These are phyloP conservation scores for Drosophila navojoa DNA, from an alignment of 1,140 invertebrate genomes.

Conservation along the genomic window DNA sequence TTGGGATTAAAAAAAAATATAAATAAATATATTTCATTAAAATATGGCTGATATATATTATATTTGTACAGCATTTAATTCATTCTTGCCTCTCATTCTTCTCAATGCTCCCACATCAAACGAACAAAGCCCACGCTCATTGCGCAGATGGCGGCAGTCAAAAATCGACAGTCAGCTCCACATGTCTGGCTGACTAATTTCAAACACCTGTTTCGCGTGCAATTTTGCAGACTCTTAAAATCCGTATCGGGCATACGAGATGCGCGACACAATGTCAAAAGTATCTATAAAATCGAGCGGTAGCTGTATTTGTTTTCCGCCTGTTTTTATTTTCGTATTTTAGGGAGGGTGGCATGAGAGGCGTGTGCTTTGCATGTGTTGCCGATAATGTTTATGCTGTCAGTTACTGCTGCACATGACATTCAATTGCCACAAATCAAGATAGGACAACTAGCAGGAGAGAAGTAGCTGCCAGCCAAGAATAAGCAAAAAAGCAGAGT, in stretches of 20 bases:
- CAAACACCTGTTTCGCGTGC: conserved; percentile 44
- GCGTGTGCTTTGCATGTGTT: conserved; percentile 41
- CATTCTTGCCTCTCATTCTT: not conserved
- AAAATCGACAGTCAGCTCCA: not conserved
- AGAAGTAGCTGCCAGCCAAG: conserved; percentile 6
- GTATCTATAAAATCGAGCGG: conserved; percentile 36
- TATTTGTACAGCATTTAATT: too few species aligned
- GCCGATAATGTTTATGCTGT: conserved; percentile 62
- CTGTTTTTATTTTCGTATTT: too few species aligned
- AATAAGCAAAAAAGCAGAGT: conserved; percentile 8
- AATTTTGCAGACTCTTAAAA: conserved; percentile 23
- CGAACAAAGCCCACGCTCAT: not conserved
- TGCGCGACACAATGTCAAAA: conserved; percentile 49
- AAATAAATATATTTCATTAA: too few species aligned
- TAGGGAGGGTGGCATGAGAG: not conserved
- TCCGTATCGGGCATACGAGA: conserved; percentile 13
- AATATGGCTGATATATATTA: too few species aligned
- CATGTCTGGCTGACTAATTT: conserved; percentile 35
- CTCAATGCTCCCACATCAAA: too few species aligned
- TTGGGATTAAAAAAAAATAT: too few species aligned
- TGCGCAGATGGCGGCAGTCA: too few species aligned
- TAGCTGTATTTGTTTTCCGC: too few species aligned
- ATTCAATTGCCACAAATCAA: conserved; percentile 65
- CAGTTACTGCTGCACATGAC: conserved; percentile 60
- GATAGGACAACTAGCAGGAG: conserved; percentile 38